These are phyloP conservation scores for Thymelicus lineola DNA, from an alignment of 2,888 invertebrate species.

Conservation along the genomic window DNA sequence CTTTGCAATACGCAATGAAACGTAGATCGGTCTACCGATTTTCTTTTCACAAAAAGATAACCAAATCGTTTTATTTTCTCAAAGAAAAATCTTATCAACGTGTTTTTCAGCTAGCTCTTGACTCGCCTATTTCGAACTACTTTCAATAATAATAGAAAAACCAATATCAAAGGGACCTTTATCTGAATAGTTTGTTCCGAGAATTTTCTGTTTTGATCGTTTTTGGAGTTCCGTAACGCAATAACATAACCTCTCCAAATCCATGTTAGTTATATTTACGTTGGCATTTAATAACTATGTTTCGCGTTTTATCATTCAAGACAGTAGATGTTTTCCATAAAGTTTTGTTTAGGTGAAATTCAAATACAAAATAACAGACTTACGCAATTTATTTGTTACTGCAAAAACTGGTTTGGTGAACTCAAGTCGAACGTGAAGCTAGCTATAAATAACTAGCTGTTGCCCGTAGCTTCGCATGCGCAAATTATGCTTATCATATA, in stretches of 20 bases:
- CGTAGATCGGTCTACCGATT: not conserved
- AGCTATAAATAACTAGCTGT: too few species aligned
- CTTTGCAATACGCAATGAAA: not conserved
- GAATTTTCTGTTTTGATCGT: constrained; percentile 1
- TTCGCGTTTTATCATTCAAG: too few species aligned
- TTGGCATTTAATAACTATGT: too few species aligned
- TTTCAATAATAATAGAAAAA: constrained; percentile 11
- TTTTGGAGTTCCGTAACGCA: not conserved
- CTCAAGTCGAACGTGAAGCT: too few species aligned
- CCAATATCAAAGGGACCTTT: constrained; percentile 6
- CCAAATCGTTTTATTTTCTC: not conserved
- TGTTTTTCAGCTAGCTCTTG: constrained; percentile 1
- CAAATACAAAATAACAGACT: too few species aligned
- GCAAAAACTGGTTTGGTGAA: too few species aligned
- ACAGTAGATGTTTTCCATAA: too few species aligned
- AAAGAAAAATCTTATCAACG: constrained; percentile 6
- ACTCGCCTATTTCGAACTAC: constrained; percentile 11
- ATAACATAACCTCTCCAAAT: not conserved
- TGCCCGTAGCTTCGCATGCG: too few species aligned
- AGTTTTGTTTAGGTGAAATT: too few species aligned
- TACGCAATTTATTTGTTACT: too few species aligned
- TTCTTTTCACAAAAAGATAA: constrained; percentile 3
- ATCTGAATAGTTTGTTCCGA: not conserved
- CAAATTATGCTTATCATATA: too few species aligned
- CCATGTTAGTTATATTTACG: too few species aligned